phyloP scores from a whole-genome alignment of 2,113 vertebrate species.

The Scalopus aquaticus region DNA sequence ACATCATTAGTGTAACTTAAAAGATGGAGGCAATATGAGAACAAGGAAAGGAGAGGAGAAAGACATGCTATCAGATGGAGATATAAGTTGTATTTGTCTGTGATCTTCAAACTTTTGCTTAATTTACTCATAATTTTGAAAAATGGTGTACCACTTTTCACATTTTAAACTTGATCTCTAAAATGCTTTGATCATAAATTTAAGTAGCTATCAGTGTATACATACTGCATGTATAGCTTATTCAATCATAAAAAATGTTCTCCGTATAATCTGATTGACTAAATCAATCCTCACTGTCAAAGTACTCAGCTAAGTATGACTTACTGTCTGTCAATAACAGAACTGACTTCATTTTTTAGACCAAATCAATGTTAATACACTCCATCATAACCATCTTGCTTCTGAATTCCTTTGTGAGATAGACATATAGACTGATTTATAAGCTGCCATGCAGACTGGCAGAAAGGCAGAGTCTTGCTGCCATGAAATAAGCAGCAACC shows the following conservation, averaged over 20 bases:
- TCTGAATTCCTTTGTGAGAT: constrained; percentile 36
- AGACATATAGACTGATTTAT: not conserved
- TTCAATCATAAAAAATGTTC: constrained; percentile 26
- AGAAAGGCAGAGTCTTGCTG: constrained; percentile 15
- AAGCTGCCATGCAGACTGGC: not conserved
- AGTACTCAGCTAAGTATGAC: not conserved
- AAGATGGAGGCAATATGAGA: not conserved
- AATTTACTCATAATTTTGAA: constrained; percentile 21
- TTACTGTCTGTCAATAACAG: constrained; percentile 8
- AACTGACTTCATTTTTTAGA: constrained; percentile 46
- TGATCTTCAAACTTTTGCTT: constrained; percentile 10
- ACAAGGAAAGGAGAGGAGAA: not conserved
- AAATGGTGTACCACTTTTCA: not conserved
- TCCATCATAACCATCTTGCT: not conserved
- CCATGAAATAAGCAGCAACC: not conserved
- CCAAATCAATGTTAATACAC: constrained; percentile 19
- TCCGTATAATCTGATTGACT: not conserved
- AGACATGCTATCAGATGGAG: not conserved
- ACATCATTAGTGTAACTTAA: not conserved
- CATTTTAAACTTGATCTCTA: constrained; percentile 41
- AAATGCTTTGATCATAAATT: constrained; percentile 22
- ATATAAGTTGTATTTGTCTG: not conserved
- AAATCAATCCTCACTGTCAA: not conserved
- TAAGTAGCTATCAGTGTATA: not conserved
- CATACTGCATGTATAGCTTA: not conserved